phyloP scores from a whole-genome alignment of 2,888 invertebrate genomes.

The Muschampia plurimacula region DNA sequence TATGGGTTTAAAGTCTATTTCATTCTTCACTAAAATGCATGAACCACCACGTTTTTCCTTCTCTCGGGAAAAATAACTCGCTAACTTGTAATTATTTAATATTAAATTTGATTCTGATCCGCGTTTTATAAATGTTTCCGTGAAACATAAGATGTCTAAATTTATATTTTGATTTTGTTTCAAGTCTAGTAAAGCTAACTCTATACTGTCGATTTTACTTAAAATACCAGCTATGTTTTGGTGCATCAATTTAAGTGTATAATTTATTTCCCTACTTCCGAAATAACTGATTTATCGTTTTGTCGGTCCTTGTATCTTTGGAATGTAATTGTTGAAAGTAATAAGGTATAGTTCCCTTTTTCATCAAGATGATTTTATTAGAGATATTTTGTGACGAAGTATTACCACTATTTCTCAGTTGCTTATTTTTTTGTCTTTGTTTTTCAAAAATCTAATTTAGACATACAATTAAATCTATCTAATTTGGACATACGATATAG shows the following conservation, averaged over 20 bases:
- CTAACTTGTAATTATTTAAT: neutral
- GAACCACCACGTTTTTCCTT: neutral
- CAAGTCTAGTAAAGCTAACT: neutral
- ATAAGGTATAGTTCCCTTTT: too few species aligned
- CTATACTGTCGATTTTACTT: neutral
- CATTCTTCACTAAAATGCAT: neutral
- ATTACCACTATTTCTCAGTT: too few species aligned
- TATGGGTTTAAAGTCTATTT: neutral
- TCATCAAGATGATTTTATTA: too few species aligned
- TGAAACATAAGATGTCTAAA: neutral
- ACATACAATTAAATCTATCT: too few species aligned
- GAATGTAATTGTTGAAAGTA: too few species aligned
- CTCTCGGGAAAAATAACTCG: neutral
- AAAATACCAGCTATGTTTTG: neutral
- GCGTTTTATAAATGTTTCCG: neutral
- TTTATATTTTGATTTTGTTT: neutral
- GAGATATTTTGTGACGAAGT: too few species aligned
- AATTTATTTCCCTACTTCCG: too few species aligned
- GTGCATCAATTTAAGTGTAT: neutral
- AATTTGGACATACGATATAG: too few species aligned
- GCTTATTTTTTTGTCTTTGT: too few species aligned
- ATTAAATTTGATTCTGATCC: neutral
- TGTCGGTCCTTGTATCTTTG: too few species aligned
- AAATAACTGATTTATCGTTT: too few species aligned
- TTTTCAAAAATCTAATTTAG: too few species aligned